Conservation (phyloP, 2,797 vertebrate species). For the Muscicapa comitata region DNA sequence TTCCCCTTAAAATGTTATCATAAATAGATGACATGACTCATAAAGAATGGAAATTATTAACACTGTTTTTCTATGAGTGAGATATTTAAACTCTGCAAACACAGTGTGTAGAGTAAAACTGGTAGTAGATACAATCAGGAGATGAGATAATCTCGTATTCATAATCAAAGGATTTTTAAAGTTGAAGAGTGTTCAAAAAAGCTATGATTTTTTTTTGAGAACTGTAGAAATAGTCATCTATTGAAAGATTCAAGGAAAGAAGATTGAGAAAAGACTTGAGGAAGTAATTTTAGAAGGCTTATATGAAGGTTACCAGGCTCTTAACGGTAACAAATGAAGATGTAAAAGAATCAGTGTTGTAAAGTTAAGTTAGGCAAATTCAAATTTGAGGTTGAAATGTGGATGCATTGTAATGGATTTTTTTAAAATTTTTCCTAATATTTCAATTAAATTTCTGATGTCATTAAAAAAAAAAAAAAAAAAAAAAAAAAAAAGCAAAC, state of each 20-base stretch:
- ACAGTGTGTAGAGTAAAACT: not conserved
- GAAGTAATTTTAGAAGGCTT: not conserved
- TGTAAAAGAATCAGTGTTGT: not conserved
- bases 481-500: too few species aligned
- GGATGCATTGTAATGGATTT: not conserved
- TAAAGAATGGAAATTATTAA: not conserved
- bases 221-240: not conserved
- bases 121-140: not conserved
- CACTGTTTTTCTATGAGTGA: not conserved
- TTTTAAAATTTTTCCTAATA: not conserved
- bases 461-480: not conserved
- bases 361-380: not conserved
- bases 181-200: not conserved
- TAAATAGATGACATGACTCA: not conserved
- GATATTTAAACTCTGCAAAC: not conserved
- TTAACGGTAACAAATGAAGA: not conserved
- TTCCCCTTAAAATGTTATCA: not conserved
- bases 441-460: not conserved
- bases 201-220: not conserved
- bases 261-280: not conserved
- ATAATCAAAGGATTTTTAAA: not conserved
- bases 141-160: not conserved
- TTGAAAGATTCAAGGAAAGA: not conserved
- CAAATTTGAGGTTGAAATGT: not conserved
- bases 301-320: not conserved